These are phyloP conservation scores for Scaptomyza tumidula DNA, from an alignment of 2,888 invertebrate genomes.

Conservation along the genomic window DNA sequence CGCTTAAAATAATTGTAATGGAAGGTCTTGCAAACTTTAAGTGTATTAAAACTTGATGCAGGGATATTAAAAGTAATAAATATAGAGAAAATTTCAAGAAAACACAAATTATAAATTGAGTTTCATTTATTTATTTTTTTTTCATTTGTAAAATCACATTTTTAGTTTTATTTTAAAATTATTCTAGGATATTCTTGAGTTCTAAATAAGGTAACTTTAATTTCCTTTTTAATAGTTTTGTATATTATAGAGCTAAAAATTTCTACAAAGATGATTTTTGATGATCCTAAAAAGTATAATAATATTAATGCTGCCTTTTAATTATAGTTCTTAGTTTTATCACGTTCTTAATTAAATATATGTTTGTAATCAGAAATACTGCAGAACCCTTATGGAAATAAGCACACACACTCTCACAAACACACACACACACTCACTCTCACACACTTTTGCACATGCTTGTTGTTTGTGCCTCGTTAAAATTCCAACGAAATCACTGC, in stretches of 20 bases:
- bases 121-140: too few relatives aligned
- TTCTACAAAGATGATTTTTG: too few relatives aligned
- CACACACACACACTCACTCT: slow-evolving; percentile 15
- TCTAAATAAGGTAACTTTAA: too few relatives aligned
- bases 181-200: background rate
- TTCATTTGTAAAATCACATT: too few relatives aligned
- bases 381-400: slow-evolving; percentile 1
- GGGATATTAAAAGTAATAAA: background rate
- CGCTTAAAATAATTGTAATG: slow-evolving; percentile 18
- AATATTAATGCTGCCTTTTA: background rate
- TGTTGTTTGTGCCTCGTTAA: slow-evolving; percentile 70
- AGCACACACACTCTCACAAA: slow-evolving; percentile 3
- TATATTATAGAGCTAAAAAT: too few relatives aligned
- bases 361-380: slow-evolving; percentile 5
- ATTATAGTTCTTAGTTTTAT: background rate
- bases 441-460: slow-evolving; percentile 18
- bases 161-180: too few relatives aligned
- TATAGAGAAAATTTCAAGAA: too few relatives aligned
- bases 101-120: too few relatives aligned
- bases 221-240: too few relatives aligned
- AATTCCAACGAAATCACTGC: slow-evolving; percentile 75
- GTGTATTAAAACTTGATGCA: slow-evolving; percentile 1
- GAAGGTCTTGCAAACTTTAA: slow-evolving; percentile 5
- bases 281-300: too few relatives aligned
- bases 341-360: slow-evolving; percentile 13